These are phyloP conservation scores for Hymenochirus boettgeri DNA, from an alignment of 2,113 vertebrate species.

Conservation along the genomic window DNA sequence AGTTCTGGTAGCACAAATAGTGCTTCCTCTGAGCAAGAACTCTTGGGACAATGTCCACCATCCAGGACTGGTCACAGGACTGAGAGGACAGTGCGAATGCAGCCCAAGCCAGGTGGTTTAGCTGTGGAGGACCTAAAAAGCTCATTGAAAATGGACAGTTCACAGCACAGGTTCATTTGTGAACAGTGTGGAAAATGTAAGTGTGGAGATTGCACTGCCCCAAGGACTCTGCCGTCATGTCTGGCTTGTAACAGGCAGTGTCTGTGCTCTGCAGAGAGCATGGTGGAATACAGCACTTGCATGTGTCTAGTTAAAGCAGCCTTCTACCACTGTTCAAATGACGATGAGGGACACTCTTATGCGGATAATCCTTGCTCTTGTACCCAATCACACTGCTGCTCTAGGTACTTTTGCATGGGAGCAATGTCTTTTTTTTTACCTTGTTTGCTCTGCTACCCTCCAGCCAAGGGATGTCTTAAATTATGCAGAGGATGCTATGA, in stretches of 20 bases:
- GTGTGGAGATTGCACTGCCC: constrained; percentile 86
- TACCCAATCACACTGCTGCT: constrained; percentile 88
- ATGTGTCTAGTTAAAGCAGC: constrained; percentile 95
- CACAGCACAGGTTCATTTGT: constrained; percentile 89
- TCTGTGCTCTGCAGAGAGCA: constrained; percentile 88
- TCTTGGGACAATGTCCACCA: constrained; percentile 75
- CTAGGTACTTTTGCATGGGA: constrained; percentile 94
- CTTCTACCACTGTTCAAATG: constrained; percentile 97
- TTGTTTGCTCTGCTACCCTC: constrained; percentile 93
- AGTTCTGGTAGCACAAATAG: constrained; percentile 86
- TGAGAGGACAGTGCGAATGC: constrained; percentile 74
- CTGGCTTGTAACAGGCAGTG: constrained; percentile 89
- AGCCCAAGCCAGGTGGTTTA: constrained; percentile 77
- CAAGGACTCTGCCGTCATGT: constrained; percentile 83
- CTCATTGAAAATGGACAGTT: constrained; percentile 69
- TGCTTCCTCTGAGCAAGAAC: constrained; percentile 87
- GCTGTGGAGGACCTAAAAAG: constrained; percentile 76
- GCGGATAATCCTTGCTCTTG: constrained; percentile 94
- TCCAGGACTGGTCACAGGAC: constrained; percentile 59
- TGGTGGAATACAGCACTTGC: constrained; percentile 91
- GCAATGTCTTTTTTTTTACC: constrained; percentile 84
- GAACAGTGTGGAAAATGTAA: constrained; percentile 93
- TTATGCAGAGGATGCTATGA: constrained; percentile 86
- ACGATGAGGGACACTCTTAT: constrained; percentile 89
- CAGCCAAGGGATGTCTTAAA: constrained; percentile 85